Evolutionary conservation across 2,113 vertebrate genomes (phyloP).

Genomic region (Probosciger aterrimus): DNA sequence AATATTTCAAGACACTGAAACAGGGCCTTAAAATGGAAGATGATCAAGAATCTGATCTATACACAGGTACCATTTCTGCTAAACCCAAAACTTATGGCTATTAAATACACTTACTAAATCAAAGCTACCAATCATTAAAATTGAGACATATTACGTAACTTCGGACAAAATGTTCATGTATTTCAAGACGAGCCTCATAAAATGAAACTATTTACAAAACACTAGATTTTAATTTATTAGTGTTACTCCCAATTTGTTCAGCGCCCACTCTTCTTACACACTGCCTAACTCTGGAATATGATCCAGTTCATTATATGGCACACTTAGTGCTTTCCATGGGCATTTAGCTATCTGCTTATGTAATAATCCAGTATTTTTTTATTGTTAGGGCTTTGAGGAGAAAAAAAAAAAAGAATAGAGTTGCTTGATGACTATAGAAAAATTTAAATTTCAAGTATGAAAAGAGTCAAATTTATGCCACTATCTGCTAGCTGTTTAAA

Average conservation of each 20-base stretch:
- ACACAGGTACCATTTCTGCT: neutral
- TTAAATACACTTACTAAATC: neutral
- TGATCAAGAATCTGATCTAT: neutral
- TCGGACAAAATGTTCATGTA: neutral
- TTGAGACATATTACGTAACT: neutral
- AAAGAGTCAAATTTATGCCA: neutral
- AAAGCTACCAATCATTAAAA: neutral
- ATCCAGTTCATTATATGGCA: neutral
- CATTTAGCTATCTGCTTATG: neutral
- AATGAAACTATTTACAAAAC: neutral
- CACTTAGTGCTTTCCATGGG: neutral
- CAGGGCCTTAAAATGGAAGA: neutral
- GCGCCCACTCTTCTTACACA: neutral
- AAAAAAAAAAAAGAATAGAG: neutral
- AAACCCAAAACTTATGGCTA: neutral
- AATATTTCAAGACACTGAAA: neutral
- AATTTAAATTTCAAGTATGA: neutral
- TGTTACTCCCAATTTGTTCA: neutral
- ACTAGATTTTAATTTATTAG: neutral
- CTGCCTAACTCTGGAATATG: neutral
- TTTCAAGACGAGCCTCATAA: neutral
- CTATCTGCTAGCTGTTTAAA: neutral
- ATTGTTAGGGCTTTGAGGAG: neutral
- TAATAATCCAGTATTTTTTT: neutral
- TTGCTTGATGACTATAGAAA: neutral